Conservation (phyloP, 2,113 vertebrate species). For the Salvelinus fontinalis region DNA sequence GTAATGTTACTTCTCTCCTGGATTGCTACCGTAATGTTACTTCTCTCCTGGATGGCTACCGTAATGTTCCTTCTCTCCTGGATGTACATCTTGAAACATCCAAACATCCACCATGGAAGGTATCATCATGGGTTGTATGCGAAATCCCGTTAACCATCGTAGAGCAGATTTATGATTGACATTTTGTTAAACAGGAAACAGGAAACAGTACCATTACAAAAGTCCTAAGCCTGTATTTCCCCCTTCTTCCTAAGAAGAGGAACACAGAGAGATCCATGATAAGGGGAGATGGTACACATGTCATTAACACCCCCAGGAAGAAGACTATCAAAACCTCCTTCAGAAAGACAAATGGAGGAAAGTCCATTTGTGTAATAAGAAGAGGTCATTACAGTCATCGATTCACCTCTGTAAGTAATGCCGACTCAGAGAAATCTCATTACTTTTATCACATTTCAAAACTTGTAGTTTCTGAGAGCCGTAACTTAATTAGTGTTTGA, state of each 20-base stretch:
- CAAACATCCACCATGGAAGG: background rate
- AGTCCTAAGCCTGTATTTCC: background rate
- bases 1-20: too few relatives aligned
- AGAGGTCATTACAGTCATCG: constrained; percentile 97
- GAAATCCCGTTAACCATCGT: background rate
- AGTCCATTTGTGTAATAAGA: constrained; percentile 90
- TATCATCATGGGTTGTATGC: background rate
- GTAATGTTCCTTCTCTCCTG: too few relatives aligned
- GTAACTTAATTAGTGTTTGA: constrained; percentile 89
- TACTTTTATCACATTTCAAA: constrained; percentile 96
- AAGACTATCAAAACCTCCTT: constrained; percentile 73
- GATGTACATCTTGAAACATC: too few relatives aligned
- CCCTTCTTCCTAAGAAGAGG: too few relatives aligned
- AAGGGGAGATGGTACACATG: constrained; percentile 47
- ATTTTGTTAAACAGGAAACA: constrained; percentile 22
- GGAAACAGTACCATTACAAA: constrained; percentile 22
- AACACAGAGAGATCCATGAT: constrained; percentile 36
- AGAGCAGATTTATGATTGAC: background rate
- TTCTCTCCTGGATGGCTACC: too few relatives aligned
- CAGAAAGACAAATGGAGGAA: constrained; percentile 90
- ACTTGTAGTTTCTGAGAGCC: constrained; percentile 87
- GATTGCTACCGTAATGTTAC: too few relatives aligned
- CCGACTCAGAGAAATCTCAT: constrained; percentile 88
- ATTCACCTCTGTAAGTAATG: constrained; percentile 90
- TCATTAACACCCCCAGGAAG: constrained; percentile 57